These are phyloP conservation scores for Carapus acus DNA, from an alignment of 2,797 vertebrate genomes.

Conservation along the genomic window DNA sequence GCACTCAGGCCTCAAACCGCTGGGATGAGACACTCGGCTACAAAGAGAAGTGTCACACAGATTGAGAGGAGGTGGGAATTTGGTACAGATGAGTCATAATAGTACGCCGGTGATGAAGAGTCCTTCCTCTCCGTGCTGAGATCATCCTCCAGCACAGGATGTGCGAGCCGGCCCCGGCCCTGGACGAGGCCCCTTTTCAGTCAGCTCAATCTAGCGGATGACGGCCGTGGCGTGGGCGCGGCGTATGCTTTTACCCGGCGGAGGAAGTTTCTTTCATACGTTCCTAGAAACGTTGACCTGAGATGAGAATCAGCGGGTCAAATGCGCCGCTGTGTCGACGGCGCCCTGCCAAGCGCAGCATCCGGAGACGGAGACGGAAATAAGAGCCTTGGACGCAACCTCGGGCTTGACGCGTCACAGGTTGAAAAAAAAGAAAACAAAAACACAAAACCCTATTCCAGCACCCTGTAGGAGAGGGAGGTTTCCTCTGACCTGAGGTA, in stretches of 20 bases:
- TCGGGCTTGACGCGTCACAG: too few species aligned
- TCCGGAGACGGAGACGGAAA: too few species aligned
- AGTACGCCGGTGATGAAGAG: conserved; percentile 49
- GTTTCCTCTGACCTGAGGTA: conserved; percentile 21
- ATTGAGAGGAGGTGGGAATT: conserved; percentile 48
- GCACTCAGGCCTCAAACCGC: conserved; percentile 40
- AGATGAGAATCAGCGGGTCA: too few species aligned
- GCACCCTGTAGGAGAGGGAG: too few species aligned
- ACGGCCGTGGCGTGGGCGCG: conserved; percentile 43
- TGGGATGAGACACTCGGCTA: conserved; percentile 37
- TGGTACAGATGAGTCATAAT: conserved; percentile 58
- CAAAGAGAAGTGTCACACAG: conserved; percentile 44
- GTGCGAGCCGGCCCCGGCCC: conserved; percentile 38
- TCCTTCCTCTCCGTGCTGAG: conserved; percentile 30
- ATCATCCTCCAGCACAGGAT: conserved; percentile 30
- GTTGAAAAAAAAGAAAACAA: too few species aligned
- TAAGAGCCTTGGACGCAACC: too few species aligned
- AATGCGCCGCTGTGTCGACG: too few species aligned
- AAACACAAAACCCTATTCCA: too few species aligned
- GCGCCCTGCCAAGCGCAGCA: too few species aligned
- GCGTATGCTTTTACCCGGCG: too few species aligned
- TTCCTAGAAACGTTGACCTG: too few species aligned
- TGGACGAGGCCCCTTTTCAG: conserved; percentile 31
- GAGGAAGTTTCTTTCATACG: too few species aligned
- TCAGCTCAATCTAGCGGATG: conserved; percentile 38